A percentile compares a stretch with the other conserved stretches of the same genome.
phyloP scores from a whole-genome alignment of 2,797 vertebrate genomes.

The Babyrousa celebensis region DNA sequence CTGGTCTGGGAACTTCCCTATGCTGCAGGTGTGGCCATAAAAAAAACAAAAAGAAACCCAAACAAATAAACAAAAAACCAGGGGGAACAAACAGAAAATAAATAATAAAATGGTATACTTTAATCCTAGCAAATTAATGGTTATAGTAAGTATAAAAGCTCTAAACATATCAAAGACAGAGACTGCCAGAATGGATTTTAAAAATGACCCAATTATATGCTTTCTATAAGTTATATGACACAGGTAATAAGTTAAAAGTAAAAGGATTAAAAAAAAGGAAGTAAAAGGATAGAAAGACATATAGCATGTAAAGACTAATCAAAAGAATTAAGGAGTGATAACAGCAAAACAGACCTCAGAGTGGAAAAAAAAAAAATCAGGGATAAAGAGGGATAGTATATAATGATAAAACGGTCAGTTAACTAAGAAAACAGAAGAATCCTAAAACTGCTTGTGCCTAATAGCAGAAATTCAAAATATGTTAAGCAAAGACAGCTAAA shows the following conservation, averaged over 20 bases:
- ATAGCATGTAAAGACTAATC: not conserved
- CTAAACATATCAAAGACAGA: conserved; percentile 18
- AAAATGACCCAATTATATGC: not conserved
- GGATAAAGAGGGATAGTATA: not conserved
- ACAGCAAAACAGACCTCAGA: not conserved
- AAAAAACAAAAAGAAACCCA: too few species aligned
- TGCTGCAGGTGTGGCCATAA: too few species aligned
- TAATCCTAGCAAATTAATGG: not conserved
- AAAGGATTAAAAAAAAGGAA: not conserved
- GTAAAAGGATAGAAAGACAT: not conserved
- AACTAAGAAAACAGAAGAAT: not conserved
- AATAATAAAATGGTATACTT: not conserved
- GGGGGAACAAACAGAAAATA: not conserved
- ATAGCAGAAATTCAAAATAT: not conserved
- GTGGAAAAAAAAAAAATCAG: conserved; percentile 14
- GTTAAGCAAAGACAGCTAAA: not conserved
- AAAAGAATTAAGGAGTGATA: not conserved
- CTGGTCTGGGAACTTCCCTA: too few species aligned
- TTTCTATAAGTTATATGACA: not conserved
- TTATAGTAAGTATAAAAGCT: not conserved
- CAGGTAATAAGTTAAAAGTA: not conserved
- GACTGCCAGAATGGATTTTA: not conserved
- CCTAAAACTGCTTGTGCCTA: not conserved
- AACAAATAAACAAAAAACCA: not conserved
- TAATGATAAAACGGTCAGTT: not conserved